Evolutionary conservation across 64 coral and sea anemone genomes (phyloP).

Genomic region (Porites australiensis): DNA sequence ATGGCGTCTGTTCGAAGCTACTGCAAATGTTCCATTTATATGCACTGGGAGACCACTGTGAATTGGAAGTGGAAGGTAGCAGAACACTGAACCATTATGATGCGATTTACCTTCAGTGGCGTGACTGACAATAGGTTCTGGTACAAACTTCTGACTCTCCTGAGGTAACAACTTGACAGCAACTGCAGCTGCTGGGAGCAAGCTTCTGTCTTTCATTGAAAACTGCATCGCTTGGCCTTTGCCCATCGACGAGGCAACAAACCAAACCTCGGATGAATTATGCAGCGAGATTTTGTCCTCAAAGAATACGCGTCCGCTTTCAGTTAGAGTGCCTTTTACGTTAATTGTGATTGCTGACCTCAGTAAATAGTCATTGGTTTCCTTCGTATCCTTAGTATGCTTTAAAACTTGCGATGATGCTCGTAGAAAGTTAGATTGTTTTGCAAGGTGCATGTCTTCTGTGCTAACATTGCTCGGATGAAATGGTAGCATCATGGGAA

Average conservation of each 20-base stretch:
- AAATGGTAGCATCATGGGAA: too few species aligned
- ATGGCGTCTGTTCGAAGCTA: constrained; percentile 70
- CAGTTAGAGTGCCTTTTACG: too few species aligned
- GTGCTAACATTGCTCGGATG: neutral
- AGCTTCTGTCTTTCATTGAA: constrained; percentile 28
- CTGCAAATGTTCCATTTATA: constrained; percentile 82
- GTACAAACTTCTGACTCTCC: constrained; percentile 14
- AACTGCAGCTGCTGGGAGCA: constrained; percentile 66
- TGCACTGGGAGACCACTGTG: constrained; percentile 83
- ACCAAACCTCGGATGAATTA: constrained; percentile 1
- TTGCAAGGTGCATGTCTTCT: constrained; percentile 37
- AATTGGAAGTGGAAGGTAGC: constrained; percentile 75
- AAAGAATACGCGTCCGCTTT: too few species aligned
- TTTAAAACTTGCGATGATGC: constrained; percentile 23
- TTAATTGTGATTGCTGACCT: too few species aligned
- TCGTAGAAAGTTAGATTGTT: constrained; percentile 67
- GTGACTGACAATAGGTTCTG: constrained; percentile 32
- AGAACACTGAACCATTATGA: constrained; percentile 53
- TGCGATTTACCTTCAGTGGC: neutral
- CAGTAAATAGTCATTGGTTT: too few species aligned
- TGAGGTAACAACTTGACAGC: constrained; percentile 35
- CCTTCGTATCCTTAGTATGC: too few species aligned
- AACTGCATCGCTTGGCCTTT: constrained; percentile 24
- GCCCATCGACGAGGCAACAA: constrained; percentile 60
- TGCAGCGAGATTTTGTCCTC: too few species aligned